Evolutionary conservation across 2,113 vertebrate species (phyloP).

Genomic region (Ammodytes dubius): DNA sequence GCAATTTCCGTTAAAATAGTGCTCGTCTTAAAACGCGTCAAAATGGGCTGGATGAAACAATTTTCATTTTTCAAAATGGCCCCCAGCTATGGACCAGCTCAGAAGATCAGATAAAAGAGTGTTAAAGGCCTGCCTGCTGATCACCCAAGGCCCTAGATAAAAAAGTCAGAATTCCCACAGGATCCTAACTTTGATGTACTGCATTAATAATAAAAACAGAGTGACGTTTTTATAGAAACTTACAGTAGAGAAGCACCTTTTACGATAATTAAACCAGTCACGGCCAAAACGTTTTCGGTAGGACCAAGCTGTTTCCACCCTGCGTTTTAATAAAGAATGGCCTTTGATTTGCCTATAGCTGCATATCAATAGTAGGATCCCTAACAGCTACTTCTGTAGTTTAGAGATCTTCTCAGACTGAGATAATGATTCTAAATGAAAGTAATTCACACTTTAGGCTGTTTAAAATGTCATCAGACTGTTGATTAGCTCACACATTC

Average conservation of each 20-base stretch:
- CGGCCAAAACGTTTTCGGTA: neutral
- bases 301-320: neutral
- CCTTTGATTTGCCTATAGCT: no score
- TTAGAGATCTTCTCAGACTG: no score
- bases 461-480: neutral
- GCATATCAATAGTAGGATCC: no score
- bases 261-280: neutral
- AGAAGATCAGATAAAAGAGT: neutral
- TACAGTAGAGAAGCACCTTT: neutral
- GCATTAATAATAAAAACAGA: neutral
- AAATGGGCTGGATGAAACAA: neutral
- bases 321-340: neutral
- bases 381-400: no score
- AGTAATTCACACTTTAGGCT: neutral
- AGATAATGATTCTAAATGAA: no score
- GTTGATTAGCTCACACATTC: neutral
- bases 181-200: neutral
- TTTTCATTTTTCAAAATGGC: neutral
- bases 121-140: neutral
- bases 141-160: neutral
- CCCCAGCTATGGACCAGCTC: neutral
- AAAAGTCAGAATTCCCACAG: neutral
- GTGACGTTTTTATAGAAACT: neutral
- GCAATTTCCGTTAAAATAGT: neutral
- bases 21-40: neutral